These are phyloP conservation scores for Entomobrya multifasciata DNA, from an alignment of 2,888 invertebrate genomes.

Conservation along the genomic window DNA sequence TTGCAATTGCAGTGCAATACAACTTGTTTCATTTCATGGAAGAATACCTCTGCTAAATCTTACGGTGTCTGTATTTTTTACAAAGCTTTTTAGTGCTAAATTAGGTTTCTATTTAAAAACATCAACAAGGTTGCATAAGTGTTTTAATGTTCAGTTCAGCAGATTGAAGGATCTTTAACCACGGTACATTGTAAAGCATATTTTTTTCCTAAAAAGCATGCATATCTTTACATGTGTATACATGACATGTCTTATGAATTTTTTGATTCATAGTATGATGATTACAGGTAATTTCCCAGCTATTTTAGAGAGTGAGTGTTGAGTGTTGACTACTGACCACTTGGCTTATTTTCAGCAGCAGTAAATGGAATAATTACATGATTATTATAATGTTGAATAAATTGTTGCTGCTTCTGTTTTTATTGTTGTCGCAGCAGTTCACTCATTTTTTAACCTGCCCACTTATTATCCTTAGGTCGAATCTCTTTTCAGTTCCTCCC, in stretches of 20 bases:
- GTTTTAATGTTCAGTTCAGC: conserved; percentile 70
- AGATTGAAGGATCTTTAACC: conserved; percentile 77
- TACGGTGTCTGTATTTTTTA: too few relatives aligned
- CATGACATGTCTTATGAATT: too few relatives aligned
- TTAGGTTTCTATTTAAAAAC: too few relatives aligned
- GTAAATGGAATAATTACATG: conserved; percentile 42
- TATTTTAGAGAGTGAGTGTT: too few relatives aligned
- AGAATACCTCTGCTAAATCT: too few relatives aligned
- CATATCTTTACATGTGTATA: too few relatives aligned
- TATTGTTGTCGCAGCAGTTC: not conserved
- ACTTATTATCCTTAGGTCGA: not conserved
- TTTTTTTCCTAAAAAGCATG: not conserved
- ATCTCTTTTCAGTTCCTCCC: conserved; percentile 44
- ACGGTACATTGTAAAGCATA: not conserved
- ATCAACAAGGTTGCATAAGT: conserved; percentile 65
- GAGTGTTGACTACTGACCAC: conserved; percentile 40
- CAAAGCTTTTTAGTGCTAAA: too few relatives aligned
- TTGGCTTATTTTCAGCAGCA: conserved; percentile 25
- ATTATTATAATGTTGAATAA: conserved; percentile 16
- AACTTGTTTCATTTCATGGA: not conserved
- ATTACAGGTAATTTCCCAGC: conserved; percentile 8
- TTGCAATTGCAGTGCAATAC: not conserved
- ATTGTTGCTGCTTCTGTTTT: not conserved
- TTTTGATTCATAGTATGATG: not conserved
- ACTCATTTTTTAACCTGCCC: not conserved